Conservation (phyloP, 92 coral and sea anemone species). For the Heteractis magnifica region DNA sequence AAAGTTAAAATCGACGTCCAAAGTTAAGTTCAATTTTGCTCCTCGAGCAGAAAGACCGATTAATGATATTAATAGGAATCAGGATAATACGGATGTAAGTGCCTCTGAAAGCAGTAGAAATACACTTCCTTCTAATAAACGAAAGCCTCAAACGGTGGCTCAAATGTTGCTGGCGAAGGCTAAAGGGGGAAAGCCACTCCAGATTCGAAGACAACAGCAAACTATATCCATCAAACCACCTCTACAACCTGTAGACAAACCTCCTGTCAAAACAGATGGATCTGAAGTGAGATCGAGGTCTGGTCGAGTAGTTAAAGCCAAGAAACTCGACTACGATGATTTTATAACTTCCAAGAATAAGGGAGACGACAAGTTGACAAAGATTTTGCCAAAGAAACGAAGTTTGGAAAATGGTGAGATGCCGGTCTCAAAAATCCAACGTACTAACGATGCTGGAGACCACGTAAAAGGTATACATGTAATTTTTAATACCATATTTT, state of each 20-base stretch:
- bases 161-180: conserved; percentile 94
- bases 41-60: conserved; percentile 59
- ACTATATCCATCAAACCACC: conserved; percentile 28
- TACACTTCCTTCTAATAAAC: conserved; percentile 27
- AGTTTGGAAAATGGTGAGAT: conserved; percentile 61
- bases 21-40: conserved; percentile 66
- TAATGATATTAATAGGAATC: conserved; percentile 19
- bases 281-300: conserved; percentile 82
- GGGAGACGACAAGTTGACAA: neutral
- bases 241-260: conserved; percentile 1
- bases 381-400: conserved; percentile 53
- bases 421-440: conserved; percentile 58
- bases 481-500: neutral
- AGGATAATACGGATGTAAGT: conserved; percentile 6
- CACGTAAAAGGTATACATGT: neutral
- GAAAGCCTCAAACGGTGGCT: conserved; percentile 72
- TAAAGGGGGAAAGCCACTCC: conserved; percentile 71
- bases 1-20: conserved; percentile 62
- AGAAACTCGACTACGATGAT: conserved; percentile 93
- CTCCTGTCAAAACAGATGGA: conserved; percentile 28
- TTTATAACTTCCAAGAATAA: conserved; percentile 44
- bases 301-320: conserved; percentile 97
- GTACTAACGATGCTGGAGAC: conserved; percentile 6
- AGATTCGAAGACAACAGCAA: conserved; percentile 63
- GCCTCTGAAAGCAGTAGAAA: conserved; percentile 1